phyloP scores from a whole-genome alignment of 2,113 vertebrate species.

The Sturnira hondurensis region DNA sequence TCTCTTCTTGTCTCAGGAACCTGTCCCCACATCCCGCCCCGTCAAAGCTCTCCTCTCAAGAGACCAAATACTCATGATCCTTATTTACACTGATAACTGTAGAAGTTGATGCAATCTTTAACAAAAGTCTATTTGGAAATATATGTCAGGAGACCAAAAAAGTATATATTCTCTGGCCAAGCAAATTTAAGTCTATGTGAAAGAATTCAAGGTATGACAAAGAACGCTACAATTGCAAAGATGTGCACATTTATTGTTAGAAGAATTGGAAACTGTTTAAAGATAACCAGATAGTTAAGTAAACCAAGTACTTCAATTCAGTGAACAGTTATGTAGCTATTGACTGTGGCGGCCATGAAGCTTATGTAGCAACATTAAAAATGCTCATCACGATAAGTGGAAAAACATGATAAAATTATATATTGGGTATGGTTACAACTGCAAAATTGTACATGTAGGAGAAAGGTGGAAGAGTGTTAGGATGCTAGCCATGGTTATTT shows the following conservation, averaged over 20 bases:
- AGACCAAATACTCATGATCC: not conserved
- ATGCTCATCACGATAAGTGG: slow-evolving; percentile 5
- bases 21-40: no score
- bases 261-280: not conserved
- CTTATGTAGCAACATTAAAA: slow-evolving; percentile 12
- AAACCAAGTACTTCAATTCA: not conserved
- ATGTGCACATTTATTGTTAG: not conserved
- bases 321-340: not conserved
- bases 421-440: slow-evolving; percentile 34
- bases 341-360: not conserved
- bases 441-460: slow-evolving; percentile 30
- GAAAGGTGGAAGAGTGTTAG: not conserved
- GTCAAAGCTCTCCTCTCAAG: not conserved
- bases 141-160: not conserved
- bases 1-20: not conserved
- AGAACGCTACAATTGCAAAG: not conserved
- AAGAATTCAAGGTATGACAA: not conserved
- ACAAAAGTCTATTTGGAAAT: not conserved
- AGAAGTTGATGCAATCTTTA: not conserved
- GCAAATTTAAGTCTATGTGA: not conserved
- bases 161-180: not conserved
- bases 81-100: not conserved
- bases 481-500: slow-evolving; percentile 42
- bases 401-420: slow-evolving; percentile 31
- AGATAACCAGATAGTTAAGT: not conserved